phyloP scores from a whole-genome alignment of 2,888 invertebrate species.

The Strigamia crassipes region DNA sequence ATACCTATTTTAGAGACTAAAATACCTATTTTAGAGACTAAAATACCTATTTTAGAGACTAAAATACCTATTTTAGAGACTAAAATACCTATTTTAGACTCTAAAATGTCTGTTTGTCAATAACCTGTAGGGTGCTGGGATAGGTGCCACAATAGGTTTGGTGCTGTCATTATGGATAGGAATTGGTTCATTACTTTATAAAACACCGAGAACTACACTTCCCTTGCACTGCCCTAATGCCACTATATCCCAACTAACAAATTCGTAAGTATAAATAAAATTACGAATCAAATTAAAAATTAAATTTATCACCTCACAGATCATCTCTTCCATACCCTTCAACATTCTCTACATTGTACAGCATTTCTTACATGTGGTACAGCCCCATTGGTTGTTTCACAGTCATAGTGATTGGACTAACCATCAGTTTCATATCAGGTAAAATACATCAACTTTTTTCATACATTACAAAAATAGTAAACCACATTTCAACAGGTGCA shows the following conservation, averaged over 20 bases:
- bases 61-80: no score
- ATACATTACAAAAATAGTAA: not conserved
- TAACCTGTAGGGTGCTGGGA: conserved; percentile 56
- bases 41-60: no score
- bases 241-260: not conserved
- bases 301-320: not conserved
- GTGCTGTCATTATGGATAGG: conserved; percentile 58
- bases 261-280: not conserved
- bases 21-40: no score
- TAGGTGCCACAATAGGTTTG: conserved; percentile 55
- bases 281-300: not conserved
- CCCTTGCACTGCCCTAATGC: not conserved
- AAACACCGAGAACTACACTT: not conserved
- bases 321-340: not conserved
- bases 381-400: conserved; percentile 72
- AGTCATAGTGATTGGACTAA: conserved; percentile 70
- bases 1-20: no score
- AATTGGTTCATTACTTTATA: conserved; percentile 52
- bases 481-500: not conserved
- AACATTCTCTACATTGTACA: not conserved
- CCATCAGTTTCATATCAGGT: conserved; percentile 68
- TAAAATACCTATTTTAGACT: no score
- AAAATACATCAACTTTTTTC: not conserved
- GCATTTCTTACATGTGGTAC: conserved; percentile 79
- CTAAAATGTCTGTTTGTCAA: no score